These are phyloP conservation scores for Aplysina aerophoba DNA, from an alignment of 37 sponge, comb jelly and placozoan species.

Conservation along the genomic window DNA sequence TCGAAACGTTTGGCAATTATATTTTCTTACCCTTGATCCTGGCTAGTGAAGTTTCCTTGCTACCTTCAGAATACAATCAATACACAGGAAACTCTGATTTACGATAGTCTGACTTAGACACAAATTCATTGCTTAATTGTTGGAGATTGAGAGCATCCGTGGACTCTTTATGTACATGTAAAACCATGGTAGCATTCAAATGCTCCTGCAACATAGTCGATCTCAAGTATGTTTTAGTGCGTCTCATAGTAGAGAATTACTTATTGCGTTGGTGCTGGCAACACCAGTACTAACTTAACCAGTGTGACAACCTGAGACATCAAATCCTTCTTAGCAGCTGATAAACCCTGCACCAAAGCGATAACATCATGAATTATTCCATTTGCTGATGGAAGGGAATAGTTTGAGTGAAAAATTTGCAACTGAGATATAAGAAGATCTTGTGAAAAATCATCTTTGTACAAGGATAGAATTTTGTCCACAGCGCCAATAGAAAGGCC, in stretches of 20 bases:
- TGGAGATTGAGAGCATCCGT: slow-evolving; percentile 1
- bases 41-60: too few relatives aligned
- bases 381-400: slow-evolving; percentile 19
- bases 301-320: slow-evolving; percentile 4
- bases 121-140: slow-evolving; percentile 3
- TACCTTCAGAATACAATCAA: neutral
- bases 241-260: slow-evolving; percentile 25
- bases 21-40: too few relatives aligned
- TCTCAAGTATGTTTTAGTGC: slow-evolving; percentile 5
- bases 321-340: neutral
- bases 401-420: slow-evolving; percentile 33
- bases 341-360: slow-evolving; percentile 10
- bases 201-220: slow-evolving; percentile 26
- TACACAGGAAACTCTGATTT: slow-evolving; percentile 28
- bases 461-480: neutral
- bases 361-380: slow-evolving; percentile 16
- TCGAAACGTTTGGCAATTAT: too few relatives aligned
- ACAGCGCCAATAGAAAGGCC: slow-evolving; percentile 4
- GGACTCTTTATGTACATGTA: slow-evolving; percentile 8
- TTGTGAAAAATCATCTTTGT: slow-evolving; percentile 23
- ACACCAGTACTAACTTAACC: neutral
- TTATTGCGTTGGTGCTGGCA: slow-evolving; percentile 22
- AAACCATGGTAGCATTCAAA: slow-evolving; percentile 12
- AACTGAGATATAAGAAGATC: slow-evolving; percentile 38
- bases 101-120: slow-evolving; percentile 24